phyloP scores from a whole-genome alignment of 1,140 invertebrate genomes.

The Colletes gigas region DNA sequence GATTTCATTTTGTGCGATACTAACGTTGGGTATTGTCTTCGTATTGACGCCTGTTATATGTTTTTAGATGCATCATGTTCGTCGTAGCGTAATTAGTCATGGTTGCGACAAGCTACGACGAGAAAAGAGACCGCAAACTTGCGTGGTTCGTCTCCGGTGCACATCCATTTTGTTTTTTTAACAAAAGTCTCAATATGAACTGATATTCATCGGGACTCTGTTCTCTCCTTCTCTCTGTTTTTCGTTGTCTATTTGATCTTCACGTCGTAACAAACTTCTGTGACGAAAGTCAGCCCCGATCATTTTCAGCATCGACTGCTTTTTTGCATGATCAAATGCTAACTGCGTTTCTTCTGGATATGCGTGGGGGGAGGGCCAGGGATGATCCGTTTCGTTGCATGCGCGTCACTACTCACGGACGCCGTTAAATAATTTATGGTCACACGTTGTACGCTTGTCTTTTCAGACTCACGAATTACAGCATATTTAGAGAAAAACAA shows the following conservation, averaged over 20 bases:
- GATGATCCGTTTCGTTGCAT: not conserved
- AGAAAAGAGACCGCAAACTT: not conserved
- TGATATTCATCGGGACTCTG: not conserved
- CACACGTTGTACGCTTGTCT: slow-evolving; percentile 29
- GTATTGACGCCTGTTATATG: not conserved
- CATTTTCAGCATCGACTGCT: not conserved
- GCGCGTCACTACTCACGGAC: not conserved
- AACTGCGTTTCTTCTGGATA: not conserved
- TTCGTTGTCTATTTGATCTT: not conserved
- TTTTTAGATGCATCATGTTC: not conserved
- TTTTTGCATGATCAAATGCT: no score
- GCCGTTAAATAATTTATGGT: slow-evolving; percentile 42
- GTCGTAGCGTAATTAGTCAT: not conserved
- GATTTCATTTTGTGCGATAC: slow-evolving; percentile 5
- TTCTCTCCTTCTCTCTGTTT: not conserved
- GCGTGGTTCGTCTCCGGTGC: not conserved
- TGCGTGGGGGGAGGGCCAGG: not conserved
- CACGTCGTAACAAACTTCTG: not conserved
- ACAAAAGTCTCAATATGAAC: not conserved
- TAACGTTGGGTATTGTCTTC: not conserved
- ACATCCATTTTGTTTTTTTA: not conserved
- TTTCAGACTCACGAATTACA: not conserved
- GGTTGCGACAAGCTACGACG: slow-evolving; percentile 8
- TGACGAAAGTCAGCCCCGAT: not conserved
- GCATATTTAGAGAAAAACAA: not conserved